These are phyloP conservation scores for Pseudeuparius sepicola DNA, from an alignment of 2,888 invertebrate species.

Conservation along the genomic window DNA sequence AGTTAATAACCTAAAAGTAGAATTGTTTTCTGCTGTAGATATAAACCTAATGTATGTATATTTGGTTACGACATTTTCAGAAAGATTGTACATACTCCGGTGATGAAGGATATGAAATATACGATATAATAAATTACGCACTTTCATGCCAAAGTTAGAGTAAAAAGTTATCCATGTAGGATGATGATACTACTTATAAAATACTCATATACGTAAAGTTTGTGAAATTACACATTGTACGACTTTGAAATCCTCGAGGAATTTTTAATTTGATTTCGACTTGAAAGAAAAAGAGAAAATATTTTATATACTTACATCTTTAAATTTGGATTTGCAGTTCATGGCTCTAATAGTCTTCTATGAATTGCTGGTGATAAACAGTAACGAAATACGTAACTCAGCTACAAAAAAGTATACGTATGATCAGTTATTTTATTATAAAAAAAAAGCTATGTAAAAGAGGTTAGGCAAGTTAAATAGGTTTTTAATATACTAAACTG, in stretches of 20 bases:
- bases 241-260: conserved; percentile 26
- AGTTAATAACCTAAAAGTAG: conserved; percentile 26
- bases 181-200: conserved; percentile 28
- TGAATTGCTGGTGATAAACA: no score
- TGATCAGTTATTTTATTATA: conserved; percentile 32
- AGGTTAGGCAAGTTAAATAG: no score
- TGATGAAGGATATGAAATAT: conserved; percentile 40
- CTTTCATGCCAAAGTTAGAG: conserved; percentile 43
- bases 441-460: no score
- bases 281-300: conserved; percentile 25
- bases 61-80: conserved; percentile 35
- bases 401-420: conserved; percentile 40
- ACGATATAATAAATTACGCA: conserved; percentile 40
- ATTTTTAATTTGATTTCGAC: conserved; percentile 15
- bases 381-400: conserved; percentile 37
- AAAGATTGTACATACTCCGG: conserved; percentile 35
- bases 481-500: no score
- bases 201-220: conserved; percentile 31
- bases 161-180: conserved; percentile 40
- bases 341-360: conserved; percentile 20
- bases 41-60: conserved; percentile 37
- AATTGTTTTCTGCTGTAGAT: conserved; percentile 34
- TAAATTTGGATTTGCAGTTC: conserved; percentile 29
- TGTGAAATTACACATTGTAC: no score
- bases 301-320: conserved; percentile 35